These are phyloP conservation scores for Tangara arthus DNA, from an alignment of 2,797 vertebrate genomes.

Conservation along the genomic window DNA sequence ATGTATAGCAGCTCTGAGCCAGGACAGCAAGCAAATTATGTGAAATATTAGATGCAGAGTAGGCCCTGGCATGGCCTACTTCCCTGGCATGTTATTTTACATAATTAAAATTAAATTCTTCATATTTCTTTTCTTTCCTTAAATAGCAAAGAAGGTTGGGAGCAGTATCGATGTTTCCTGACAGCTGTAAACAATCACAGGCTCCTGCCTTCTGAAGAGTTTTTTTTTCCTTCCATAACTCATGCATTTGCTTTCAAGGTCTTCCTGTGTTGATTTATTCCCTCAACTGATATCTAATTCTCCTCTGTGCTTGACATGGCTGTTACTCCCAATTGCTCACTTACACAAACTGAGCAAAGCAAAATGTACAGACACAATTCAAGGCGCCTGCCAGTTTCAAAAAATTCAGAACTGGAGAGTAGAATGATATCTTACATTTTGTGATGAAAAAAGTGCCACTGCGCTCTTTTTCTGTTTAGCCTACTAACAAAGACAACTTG, in stretches of 20 bases:
- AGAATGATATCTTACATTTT: background rate
- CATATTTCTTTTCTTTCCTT: conserved; percentile 18
- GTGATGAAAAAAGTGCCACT: background rate
- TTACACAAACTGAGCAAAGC: background rate
- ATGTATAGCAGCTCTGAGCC: background rate
- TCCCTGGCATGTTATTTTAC: background rate
- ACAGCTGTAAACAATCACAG: conserved; percentile 31
- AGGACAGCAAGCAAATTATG: background rate
- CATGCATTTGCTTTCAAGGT: conserved; percentile 15
- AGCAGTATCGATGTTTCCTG: conserved; percentile 23
- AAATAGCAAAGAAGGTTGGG: background rate
- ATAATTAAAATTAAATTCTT: conserved; percentile 47
- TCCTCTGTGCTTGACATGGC: background rate
- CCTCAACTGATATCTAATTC: background rate
- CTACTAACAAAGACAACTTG: background rate
- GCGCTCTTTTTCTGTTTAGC: background rate
- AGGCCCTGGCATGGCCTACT: background rate
- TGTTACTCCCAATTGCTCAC: background rate
- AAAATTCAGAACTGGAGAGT: background rate
- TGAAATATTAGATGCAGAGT: background rate
- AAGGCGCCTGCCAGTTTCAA: background rate
- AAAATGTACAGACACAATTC: background rate
- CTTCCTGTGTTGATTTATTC: conserved; percentile 7
- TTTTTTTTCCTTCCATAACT: background rate
- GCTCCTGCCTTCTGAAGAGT: conserved; percentile 8